A percentile compares a stretch with the other conserved stretches of the same genome.
Evolutionary conservation across 2,797 vertebrate species (phyloP).

Genomic region (Podargus strigoides): DNA sequence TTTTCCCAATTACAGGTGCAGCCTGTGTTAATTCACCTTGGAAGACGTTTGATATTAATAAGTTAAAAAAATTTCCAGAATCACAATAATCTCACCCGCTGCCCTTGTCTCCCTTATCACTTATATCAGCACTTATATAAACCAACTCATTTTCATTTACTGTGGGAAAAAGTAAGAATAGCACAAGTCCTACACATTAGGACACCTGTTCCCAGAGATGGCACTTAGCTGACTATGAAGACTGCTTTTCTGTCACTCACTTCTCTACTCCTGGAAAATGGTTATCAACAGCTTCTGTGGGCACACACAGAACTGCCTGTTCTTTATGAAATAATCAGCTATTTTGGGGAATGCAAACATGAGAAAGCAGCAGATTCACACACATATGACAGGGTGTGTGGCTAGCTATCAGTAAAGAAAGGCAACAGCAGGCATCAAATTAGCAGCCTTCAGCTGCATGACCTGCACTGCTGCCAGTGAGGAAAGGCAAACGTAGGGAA

Average conservation of each 20-base stretch:
- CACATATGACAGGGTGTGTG: background rate
- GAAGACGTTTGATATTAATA: background rate
- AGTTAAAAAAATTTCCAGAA: background rate
- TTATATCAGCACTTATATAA: background rate
- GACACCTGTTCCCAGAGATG: background rate
- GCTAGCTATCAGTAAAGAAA: background rate
- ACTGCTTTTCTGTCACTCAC: background rate
- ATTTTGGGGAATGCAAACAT: background rate
- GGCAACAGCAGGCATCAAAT: constrained; percentile 54
- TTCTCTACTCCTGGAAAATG: background rate
- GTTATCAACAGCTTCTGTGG: background rate
- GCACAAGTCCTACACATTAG: background rate
- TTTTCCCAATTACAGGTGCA: background rate
- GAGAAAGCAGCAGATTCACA: background rate
- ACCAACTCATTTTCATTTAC: background rate
- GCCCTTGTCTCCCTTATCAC: background rate
- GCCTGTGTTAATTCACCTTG: background rate
- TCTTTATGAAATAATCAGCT: background rate
- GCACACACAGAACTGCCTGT: background rate
- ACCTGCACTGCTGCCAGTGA: constrained; percentile 35
- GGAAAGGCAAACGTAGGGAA: constrained; percentile 30
- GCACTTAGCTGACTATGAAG: background rate
- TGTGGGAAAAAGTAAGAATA: background rate
- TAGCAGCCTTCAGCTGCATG: constrained; percentile 57
- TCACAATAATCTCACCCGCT: background rate